These are phyloP conservation scores for Macrochelys suwanniensis DNA, from an alignment of 2,797 vertebrate species.

Conservation along the genomic window DNA sequence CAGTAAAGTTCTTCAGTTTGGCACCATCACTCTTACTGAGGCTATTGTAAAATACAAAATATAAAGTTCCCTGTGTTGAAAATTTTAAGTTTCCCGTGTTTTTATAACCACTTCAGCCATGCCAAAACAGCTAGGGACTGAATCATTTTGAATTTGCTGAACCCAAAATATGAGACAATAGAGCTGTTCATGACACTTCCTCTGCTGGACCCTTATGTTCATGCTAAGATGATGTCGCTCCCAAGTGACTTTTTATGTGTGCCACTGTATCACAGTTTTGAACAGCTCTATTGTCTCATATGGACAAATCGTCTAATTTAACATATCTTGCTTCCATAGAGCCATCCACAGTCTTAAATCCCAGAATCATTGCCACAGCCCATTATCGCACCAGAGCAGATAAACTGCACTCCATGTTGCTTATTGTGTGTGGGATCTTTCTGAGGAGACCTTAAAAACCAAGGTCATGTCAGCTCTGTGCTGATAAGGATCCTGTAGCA, in stretches of 20 bases:
- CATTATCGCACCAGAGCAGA: background rate
- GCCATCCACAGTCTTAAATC: background rate
- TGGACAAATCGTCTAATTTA: background rate
- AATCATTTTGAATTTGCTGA: background rate
- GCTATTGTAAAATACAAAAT: background rate
- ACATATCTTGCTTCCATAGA: accelerated
- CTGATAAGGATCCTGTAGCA: background rate
- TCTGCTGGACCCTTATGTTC: background rate
- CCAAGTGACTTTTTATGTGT: background rate
- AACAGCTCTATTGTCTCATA: background rate
- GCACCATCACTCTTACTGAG: background rate
- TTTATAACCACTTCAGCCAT: background rate
- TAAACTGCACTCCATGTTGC: background rate
- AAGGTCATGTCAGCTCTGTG: background rate
- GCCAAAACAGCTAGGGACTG: background rate
- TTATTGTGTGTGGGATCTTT: background rate
- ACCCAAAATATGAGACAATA: background rate
- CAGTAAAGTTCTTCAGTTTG: background rate
- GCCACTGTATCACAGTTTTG: background rate
- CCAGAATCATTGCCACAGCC: background rate
- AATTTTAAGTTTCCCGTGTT: background rate
- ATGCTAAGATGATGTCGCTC: background rate
- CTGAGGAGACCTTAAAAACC: background rate
- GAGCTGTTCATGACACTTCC: background rate
- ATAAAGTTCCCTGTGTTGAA: background rate